phyloP scores from a whole-genome alignment of 2,113 vertebrate species.

The Patagioenas fasciata region DNA sequence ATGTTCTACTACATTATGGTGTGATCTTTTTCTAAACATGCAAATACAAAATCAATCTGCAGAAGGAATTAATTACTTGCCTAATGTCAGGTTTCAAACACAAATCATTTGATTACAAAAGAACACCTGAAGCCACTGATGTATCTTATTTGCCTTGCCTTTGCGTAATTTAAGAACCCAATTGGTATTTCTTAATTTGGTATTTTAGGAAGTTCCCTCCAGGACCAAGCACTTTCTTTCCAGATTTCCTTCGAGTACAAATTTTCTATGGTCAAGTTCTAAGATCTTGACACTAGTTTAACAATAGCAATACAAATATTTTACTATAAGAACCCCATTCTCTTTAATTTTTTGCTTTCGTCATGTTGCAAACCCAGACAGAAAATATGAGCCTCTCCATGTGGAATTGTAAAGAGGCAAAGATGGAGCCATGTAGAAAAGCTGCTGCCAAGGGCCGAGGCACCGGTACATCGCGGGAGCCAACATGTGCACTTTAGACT shows the following conservation, averaged over 20 bases:
- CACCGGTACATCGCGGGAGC: background rate
- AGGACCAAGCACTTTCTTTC: conserved; percentile 3
- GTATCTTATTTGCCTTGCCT: conserved; percentile 42
- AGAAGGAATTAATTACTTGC: conserved; percentile 30
- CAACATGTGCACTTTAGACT: background rate
- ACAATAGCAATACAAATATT: background rate
- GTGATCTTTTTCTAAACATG: background rate
- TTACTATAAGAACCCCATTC: background rate
- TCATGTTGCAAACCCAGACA: background rate
- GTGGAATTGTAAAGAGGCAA: conserved; percentile 23
- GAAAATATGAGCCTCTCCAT: background rate
- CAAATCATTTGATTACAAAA: conserved; percentile 31
- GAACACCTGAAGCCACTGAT: background rate
- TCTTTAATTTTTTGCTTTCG: conserved; percentile 22
- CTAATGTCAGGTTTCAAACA: conserved; percentile 36
- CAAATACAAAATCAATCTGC: background rate
- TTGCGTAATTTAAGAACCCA: conserved; percentile 41
- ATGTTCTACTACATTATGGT: background rate
- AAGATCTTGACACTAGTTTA: background rate
- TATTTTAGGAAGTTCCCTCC: conserved; percentile 45
- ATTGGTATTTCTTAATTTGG: conserved; percentile 39
- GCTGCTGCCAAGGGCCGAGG: background rate
- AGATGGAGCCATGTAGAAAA: background rate
- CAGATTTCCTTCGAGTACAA: conserved; percentile 4
- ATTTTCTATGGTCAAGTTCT: background rate